phyloP scores from a whole-genome alignment of 1,140 invertebrate genomes.

The Metaphire vulgaris region DNA sequence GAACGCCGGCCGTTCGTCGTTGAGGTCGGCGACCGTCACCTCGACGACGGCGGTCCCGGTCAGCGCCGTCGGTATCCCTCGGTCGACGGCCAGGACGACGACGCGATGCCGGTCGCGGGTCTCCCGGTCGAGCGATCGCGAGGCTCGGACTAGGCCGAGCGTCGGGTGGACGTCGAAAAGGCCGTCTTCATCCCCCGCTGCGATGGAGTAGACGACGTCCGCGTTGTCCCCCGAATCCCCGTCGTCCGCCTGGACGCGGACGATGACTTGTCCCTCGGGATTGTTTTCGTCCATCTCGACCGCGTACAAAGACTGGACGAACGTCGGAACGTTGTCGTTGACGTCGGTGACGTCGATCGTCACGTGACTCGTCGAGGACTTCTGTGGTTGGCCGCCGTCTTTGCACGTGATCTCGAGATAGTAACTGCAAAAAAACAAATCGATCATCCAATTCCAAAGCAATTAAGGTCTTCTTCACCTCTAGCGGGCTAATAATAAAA shows the following conservation, averaged over 20 bases:
- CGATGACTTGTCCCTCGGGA: not conserved
- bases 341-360: constrained; percentile 4
- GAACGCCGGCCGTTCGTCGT: not conserved
- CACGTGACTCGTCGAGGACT: not conserved
- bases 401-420: not conserved
- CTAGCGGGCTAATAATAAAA: too few relatives aligned
- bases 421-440: not conserved
- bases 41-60: not conserved
- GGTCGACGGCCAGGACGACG: not conserved
- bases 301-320: constrained; percentile 2
- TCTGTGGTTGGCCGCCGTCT: not conserved
- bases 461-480: too few relatives aligned
- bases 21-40: not conserved
- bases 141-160: not conserved
- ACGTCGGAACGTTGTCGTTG: constrained; percentile 14
- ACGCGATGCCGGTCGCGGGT: not conserved
- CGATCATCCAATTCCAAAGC: too few relatives aligned
- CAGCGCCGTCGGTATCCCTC: not conserved
- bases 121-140: not conserved
- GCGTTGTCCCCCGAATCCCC: constrained; percentile 7
- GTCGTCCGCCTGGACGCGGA: constrained; percentile 2
- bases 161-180: not conserved
- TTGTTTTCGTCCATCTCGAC: constrained; percentile 7
- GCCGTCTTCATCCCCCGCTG: not conserved
- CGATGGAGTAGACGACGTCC: not conserved